Evolutionary conservation across 2,113 vertebrate genomes (phyloP).

Genomic region (Rhinolophus ferrumequinum): DNA sequence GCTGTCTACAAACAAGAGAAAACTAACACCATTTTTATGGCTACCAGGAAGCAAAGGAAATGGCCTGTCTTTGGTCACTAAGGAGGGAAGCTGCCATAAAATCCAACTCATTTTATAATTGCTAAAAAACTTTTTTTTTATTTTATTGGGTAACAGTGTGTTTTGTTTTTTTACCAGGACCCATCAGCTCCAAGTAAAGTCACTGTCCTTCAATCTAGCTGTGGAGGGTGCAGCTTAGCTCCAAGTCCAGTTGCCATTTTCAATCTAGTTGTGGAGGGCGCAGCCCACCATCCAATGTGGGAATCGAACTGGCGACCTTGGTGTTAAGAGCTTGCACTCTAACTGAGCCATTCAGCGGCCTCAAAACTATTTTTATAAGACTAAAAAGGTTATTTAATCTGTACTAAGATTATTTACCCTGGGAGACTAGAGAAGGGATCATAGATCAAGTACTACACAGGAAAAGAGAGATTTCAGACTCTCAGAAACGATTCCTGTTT

Average conservation of each 20-base stretch:
- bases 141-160: no score
- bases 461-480: neutral
- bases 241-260: no score
- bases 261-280: no score
- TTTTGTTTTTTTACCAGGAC: no score
- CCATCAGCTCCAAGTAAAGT: no score
- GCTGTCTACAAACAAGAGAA: neutral
- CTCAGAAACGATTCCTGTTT: neutral
- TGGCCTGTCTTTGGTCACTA: rapidly evolving
- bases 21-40: neutral
- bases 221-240: no score
- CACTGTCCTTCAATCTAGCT: no score
- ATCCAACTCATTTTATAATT: neutral
- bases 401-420: neutral
- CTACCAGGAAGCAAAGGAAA: neutral
- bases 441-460: rapidly evolving
- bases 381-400: neutral
- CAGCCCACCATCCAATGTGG: no score
- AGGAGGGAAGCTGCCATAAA: neutral
- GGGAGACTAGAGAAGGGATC: neutral
- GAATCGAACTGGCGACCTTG: no score
- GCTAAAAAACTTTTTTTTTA: no score
- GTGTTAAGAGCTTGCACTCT: no score
- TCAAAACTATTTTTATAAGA: neutral
- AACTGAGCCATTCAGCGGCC: neutral